Percentiles rank a stretch among this genome's conserved stretches.
These are phyloP conservation scores for Meganola albula DNA, from an alignment of 2,888 invertebrate species.

Conservation along the genomic window DNA sequence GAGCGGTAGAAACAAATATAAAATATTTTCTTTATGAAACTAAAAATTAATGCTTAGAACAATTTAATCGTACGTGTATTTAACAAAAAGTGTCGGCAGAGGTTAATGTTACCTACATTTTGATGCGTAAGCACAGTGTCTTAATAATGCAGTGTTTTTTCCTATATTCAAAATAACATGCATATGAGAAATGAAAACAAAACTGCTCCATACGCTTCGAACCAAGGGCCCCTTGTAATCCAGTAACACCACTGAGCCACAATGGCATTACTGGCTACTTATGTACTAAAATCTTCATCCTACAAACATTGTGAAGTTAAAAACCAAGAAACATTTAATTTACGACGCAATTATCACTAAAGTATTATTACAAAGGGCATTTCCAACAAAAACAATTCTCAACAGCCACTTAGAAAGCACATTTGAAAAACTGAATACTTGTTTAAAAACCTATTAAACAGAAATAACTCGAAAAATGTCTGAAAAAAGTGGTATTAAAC, in stretches of 20 bases:
- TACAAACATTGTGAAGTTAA: conserved; percentile 56
- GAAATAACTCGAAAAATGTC: conserved; percentile 56
- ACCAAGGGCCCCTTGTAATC: no score
- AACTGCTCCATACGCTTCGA: no score
- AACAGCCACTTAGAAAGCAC: conserved; percentile 68
- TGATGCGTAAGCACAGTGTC: no score
- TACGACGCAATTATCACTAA: conserved; percentile 63
- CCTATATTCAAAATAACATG: no score
- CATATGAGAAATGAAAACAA: no score
- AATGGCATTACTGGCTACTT: no score
- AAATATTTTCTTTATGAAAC: conserved; percentile 8
- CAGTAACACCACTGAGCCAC: no score
- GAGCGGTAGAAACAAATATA: conserved; percentile 9
- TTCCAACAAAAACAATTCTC: conserved; percentile 52
- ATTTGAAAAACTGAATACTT: conserved; percentile 73
- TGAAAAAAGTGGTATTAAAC: conserved; percentile 54
- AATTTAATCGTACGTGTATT: no score
- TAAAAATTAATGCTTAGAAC: no score
- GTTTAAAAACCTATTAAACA: conserved; percentile 69
- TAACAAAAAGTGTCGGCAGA: no score
- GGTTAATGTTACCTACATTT: no score
- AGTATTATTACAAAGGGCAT: conserved; percentile 65
- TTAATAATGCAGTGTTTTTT: no score
- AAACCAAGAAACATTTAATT: conserved; percentile 53
- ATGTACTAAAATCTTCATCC: conserved; percentile 27